Percentiles rank a stretch among this genome's conserved stretches.
Evolutionary conservation across 2,797 vertebrate genomes (phyloP).

Genomic region (Valencia hispanica): DNA sequence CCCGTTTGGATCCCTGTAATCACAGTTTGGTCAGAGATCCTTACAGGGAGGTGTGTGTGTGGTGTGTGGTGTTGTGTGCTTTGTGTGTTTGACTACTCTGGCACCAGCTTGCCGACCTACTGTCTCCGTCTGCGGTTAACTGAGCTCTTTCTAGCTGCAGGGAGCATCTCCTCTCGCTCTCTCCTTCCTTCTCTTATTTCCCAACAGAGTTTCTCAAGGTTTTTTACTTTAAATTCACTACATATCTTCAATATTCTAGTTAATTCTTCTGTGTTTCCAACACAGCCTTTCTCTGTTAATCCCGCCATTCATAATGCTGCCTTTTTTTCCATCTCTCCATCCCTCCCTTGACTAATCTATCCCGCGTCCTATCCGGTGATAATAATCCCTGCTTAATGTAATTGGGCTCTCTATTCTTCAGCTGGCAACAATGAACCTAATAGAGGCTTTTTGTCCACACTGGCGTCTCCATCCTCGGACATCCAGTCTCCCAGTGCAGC

Average conservation of each 20-base stretch:
- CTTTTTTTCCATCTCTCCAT: background rate
- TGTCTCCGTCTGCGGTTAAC: conserved; percentile 75
- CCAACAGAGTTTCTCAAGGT: conserved; percentile 21
- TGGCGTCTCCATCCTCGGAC: conserved; percentile 26
- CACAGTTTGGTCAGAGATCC: conserved; percentile 53
- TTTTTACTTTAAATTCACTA: conserved; percentile 12
- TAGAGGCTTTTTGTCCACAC: conserved; percentile 59
- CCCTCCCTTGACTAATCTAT: conserved; percentile 47
- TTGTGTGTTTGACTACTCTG: conserved; percentile 25
- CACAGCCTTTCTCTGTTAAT: conserved; percentile 12
- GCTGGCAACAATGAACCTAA: conserved; percentile 59
- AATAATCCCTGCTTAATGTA: conserved; percentile 71
- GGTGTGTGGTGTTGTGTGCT: conserved; percentile 13
- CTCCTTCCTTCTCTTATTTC: conserved; percentile 15
- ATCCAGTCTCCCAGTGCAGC: conserved; percentile 43
- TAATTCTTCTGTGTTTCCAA: background rate
- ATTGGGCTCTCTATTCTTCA: conserved; percentile 66
- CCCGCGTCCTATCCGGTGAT: conserved; percentile 46
- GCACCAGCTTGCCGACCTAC: conserved; percentile 67
- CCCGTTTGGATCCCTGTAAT: conserved; percentile 56
- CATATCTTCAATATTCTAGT: conserved; percentile 16
- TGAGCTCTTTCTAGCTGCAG: conserved; percentile 57
- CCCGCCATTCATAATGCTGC: conserved; percentile 16
- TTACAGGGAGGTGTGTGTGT: conserved; percentile 24
- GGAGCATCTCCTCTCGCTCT: conserved; percentile 41